Percentiles rank a stretch among this genome's conserved stretches.
Evolutionary conservation across 2,888 invertebrate genomes (phyloP).

Genomic region (Eilema depressum): DNA sequence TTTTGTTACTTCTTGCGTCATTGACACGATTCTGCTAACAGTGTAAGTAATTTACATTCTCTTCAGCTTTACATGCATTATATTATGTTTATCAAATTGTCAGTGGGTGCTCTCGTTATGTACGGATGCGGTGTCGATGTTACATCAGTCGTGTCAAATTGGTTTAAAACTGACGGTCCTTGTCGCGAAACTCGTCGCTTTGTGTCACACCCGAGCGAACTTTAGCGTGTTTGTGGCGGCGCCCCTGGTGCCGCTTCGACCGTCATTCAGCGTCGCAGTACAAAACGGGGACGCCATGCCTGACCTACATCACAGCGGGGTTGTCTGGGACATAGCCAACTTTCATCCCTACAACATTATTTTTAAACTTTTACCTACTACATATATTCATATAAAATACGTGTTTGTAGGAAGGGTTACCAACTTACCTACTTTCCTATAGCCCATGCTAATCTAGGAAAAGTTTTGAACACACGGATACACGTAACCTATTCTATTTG

Average conservation of each 20-base stretch:
- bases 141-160: constrained; percentile 63
- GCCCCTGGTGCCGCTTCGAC: constrained; percentile 38
- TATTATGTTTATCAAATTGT: constrained; percentile 24
- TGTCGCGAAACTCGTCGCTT: constrained; percentile 47
- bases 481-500: neutral
- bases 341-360: constrained; percentile 56
- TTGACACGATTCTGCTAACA: constrained; percentile 10
- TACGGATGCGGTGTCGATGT: constrained; percentile 37
- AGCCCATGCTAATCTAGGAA: neutral
- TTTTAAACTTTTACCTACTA: constrained; percentile 15
- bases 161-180: constrained; percentile 55
- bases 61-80: constrained; percentile 44
- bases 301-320: constrained; percentile 80
- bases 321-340: constrained; percentile 78
- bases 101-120: constrained; percentile 28
- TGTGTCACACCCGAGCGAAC: constrained; percentile 56
- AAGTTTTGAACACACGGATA: neutral
- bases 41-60: neutral
- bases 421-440: neutral
- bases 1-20: constrained; percentile 12
- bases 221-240: constrained; percentile 42
- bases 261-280: constrained; percentile 58
- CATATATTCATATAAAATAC: neutral
- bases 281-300: constrained; percentile 73
- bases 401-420: neutral